Percentiles rank a stretch among this genome's conserved stretches.
phyloP scores from a whole-genome alignment of 2,888 invertebrate genomes.

The Chloromyia formosa region DNA sequence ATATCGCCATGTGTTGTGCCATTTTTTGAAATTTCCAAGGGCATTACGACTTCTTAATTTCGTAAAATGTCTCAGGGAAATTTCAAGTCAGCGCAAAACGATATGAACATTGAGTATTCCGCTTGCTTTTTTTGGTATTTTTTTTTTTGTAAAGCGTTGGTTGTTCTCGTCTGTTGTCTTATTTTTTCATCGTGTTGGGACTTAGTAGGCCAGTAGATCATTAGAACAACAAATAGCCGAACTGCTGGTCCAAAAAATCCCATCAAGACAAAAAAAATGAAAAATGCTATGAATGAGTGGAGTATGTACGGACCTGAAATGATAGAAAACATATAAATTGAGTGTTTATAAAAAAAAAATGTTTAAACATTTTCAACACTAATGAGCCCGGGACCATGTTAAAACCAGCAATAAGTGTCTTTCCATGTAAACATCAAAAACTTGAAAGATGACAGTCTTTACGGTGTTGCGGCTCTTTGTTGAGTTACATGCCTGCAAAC shows the following conservation, averaged over 20 bases:
- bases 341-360: background rate
- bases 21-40: conserved; percentile 60
- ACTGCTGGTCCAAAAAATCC: conserved; percentile 66
- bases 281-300: too few relatives aligned
- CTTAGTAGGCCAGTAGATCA: conserved; percentile 65
- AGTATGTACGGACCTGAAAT: background rate
- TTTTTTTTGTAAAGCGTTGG: background rate
- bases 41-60: conserved; percentile 55
- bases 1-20: conserved; percentile 54
- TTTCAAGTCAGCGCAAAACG: conserved; percentile 57
- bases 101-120: conserved; percentile 10
- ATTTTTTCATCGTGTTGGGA: conserved; percentile 61
- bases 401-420: background rate
- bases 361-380: background rate
- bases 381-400: background rate
- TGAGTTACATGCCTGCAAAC: background rate
- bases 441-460: background rate
- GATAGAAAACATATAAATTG: background rate
- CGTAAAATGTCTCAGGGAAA: conserved; percentile 57
- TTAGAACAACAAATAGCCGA: conserved; percentile 51
- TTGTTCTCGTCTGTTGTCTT: conserved; percentile 11
- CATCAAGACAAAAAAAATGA: conserved; percentile 53
- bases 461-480: background rate
- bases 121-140: background rate
- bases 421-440: background rate